Evolutionary conservation across 2,888 invertebrate genomes (phyloP).

Genomic region (Mesoligia furuncula): DNA sequence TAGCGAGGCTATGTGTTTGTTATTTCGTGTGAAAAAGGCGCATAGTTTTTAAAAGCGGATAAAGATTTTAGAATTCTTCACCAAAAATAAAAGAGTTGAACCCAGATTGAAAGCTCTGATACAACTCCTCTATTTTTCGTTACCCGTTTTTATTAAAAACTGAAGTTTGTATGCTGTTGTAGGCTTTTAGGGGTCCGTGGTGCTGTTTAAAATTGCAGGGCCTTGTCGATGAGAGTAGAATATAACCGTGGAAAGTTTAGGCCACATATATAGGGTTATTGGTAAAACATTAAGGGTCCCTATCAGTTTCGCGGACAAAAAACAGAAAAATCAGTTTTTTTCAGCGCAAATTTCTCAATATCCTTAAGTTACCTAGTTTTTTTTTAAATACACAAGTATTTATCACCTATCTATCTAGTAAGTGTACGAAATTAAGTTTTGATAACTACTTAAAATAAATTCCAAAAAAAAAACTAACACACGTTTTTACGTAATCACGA

Average conservation of each 20-base stretch:
- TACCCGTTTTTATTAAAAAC: constrained; percentile 65
- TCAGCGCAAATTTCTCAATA: too few relatives aligned
- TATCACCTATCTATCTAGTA: too few relatives aligned
- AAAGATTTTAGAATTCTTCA: constrained; percentile 40
- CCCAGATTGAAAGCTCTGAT: constrained; percentile 61
- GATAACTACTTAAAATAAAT: too few relatives aligned
- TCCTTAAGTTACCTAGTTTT: too few relatives aligned
- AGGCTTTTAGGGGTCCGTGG: constrained; percentile 34
- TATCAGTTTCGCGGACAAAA: too few relatives aligned
- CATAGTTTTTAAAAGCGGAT: constrained; percentile 38
- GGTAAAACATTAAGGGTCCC: too few relatives aligned
- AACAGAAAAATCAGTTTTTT: too few relatives aligned
- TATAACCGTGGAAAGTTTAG: not conserved
- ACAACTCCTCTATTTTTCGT: constrained; percentile 51
- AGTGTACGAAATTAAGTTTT: too few relatives aligned
- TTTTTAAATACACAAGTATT: too few relatives aligned
- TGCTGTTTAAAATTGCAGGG: not conserved
- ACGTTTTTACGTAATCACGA: too few relatives aligned
- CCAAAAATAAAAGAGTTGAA: constrained; percentile 37
- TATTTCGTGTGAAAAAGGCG: not conserved
- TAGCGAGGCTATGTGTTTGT: not conserved
- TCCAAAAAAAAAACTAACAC: too few relatives aligned
- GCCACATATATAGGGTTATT: too few relatives aligned
- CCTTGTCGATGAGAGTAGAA: not conserved
- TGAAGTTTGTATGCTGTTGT: constrained; percentile 56